A percentile compares a stretch with the other conserved stretches of the same genome.
phyloP scores from a whole-genome alignment of 2,888 invertebrate species.

The Strigamia transsilvanica region DNA sequence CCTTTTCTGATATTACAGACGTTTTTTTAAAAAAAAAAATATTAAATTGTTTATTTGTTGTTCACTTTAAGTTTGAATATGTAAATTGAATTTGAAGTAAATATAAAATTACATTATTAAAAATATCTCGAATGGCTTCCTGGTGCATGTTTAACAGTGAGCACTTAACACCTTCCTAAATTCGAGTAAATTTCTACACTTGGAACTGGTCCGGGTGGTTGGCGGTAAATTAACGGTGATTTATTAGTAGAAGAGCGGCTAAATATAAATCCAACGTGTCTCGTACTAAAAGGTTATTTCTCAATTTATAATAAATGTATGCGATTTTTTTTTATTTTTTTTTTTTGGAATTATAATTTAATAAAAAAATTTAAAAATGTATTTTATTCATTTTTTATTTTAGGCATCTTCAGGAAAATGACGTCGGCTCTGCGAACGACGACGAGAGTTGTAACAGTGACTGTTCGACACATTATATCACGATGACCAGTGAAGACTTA shows the following conservation, averaged over 20 bases:
- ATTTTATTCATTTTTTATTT: neutral
- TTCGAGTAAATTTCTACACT: constrained; percentile 27
- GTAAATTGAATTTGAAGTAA: neutral
- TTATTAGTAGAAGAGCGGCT: constrained; percentile 28
- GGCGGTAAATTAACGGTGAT: constrained; percentile 20
- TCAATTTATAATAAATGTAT: neutral
- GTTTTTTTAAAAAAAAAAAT: neutral
- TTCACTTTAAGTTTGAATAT: too few species aligned
- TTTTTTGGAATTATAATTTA: neutral
- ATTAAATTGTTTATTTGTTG: neutral
- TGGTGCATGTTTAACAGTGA: constrained; percentile 14
- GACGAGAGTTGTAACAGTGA: constrained; percentile 55
- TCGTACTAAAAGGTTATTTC: neutral
- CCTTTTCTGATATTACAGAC: neutral
- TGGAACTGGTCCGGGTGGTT: constrained; percentile 45
- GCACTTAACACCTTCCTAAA: constrained; percentile 40
- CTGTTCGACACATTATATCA: constrained; percentile 67
- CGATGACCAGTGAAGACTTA: constrained; percentile 86
- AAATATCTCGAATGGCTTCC: constrained; percentile 16
- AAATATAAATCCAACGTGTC: constrained; percentile 17
- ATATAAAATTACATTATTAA: constrained; percentile 1
- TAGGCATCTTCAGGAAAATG: constrained; percentile 56
- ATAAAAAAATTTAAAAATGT: neutral
- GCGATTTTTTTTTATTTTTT: neutral
- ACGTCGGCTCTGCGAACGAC: constrained; percentile 53